Evolutionary conservation across 30 jellyfish, hydroid and myxozoan species (phyloP).

Genomic region (Aurelia sp.): DNA sequence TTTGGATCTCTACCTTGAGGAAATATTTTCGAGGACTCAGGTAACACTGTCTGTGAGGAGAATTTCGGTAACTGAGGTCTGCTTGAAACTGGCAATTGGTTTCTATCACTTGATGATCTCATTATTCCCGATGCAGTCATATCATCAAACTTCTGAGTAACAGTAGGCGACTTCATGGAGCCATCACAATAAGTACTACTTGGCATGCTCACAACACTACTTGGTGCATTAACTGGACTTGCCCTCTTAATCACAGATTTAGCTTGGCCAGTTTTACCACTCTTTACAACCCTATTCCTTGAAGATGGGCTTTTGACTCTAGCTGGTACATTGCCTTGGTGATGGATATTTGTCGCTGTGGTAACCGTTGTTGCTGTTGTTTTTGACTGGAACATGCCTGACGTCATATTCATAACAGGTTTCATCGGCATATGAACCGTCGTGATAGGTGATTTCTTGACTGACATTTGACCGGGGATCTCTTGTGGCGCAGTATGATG

Average conservation of each 20-base stretch:
- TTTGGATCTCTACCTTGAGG: background rate
- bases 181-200: background rate
- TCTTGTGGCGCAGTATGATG: background rate
- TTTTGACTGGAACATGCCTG: background rate
- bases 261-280: conserved; percentile 14
- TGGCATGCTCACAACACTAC: background rate
- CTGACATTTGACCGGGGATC: background rate
- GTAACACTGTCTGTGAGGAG: background rate
- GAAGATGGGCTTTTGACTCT: background rate
- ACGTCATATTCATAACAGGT: background rate
- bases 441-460: background rate
- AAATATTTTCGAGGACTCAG: background rate
- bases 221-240: conserved; percentile 17
- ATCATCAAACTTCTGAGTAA: background rate
- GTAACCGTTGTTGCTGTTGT: background rate
- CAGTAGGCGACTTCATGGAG: background rate
- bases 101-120: background rate
- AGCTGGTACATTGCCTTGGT: background rate
- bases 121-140: background rate
- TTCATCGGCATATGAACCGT: background rate
- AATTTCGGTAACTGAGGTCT: background rate
- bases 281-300: conserved; percentile 5
- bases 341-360: background rate
- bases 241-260: conserved; percentile 49
- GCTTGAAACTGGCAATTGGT: background rate